Conservation (phyloP, 2,888 invertebrate species). For the Colostygia pectinataria region DNA sequence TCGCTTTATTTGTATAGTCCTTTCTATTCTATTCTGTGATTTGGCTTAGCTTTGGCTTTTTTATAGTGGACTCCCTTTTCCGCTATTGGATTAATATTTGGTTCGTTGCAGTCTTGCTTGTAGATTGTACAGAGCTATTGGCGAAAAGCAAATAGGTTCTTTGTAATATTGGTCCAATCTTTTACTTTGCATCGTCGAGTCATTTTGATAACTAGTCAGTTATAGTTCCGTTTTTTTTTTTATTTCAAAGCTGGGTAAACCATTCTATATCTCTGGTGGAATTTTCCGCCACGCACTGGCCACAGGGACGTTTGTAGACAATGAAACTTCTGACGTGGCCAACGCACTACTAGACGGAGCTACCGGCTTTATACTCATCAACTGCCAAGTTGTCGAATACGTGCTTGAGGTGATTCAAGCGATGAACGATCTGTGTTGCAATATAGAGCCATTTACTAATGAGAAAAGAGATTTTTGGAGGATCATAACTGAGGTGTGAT, state of each 20-base stretch:
- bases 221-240: too few species aligned
- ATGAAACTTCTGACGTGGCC: constrained; percentile 56
- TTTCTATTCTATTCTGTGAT: too few species aligned
- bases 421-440: constrained; percentile 53
- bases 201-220: too few species aligned
- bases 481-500: constrained; percentile 47
- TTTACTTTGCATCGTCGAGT: too few species aligned
- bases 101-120: too few species aligned
- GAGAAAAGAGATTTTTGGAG: constrained; percentile 48
- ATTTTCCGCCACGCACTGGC: constrained; percentile 45
- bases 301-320: constrained; percentile 37
- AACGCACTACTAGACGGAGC: constrained; percentile 62
- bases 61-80: too few species aligned
- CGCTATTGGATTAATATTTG: too few species aligned
- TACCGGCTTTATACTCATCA: constrained; percentile 56
- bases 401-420: constrained; percentile 43
- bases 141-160: too few species aligned
- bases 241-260: constrained; percentile 56
- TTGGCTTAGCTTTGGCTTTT: too few species aligned
- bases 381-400: constrained; percentile 39
- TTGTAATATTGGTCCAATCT: too few species aligned
- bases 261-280: constrained; percentile 60
- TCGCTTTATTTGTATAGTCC: too few species aligned
- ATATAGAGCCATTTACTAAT: constrained; percentile 53
- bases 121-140: too few species aligned